Evolutionary conservation across 2,113 vertebrate species (phyloP).

Genomic region (Blennius ocellaris): DNA sequence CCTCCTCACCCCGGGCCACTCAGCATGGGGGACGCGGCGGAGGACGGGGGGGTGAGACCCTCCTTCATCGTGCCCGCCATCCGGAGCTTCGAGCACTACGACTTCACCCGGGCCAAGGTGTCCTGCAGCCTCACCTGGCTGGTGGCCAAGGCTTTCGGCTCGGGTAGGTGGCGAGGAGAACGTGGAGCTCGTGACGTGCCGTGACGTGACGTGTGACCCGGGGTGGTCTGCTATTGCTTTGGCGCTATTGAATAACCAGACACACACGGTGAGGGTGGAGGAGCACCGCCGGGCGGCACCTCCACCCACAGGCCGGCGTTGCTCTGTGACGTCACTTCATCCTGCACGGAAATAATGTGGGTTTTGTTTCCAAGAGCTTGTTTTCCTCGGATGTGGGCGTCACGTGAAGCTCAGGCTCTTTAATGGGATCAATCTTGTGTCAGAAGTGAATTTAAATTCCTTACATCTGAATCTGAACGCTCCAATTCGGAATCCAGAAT

Average conservation of each 20-base stretch:
- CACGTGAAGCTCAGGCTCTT: too few species aligned
- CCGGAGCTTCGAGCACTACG: constrained; percentile 96
- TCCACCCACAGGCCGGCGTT: too few species aligned
- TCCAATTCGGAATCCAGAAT: too few species aligned
- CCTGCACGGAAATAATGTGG: too few species aligned
- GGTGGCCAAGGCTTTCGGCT: constrained; percentile 97
- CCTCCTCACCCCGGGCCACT: constrained; percentile 38
- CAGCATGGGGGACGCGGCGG: constrained; percentile 90
- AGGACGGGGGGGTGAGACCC: constrained; percentile 84
- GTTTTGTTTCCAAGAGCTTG: too few species aligned
- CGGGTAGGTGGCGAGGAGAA: constrained; percentile 88
- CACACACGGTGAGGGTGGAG: constrained; percentile 1
- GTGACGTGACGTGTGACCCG: constrained; percentile 1
- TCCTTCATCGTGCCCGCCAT: constrained; percentile 96
- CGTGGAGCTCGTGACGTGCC: constrained; percentile 12
- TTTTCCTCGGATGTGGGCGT: too few species aligned
- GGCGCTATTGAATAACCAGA: constrained; percentile 15
- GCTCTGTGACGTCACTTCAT: too few species aligned
- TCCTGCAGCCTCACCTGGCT: constrained; percentile 97
- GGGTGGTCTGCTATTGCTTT: constrained; percentile 17
- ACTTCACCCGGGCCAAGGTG: constrained; percentile 94
- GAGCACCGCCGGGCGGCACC: too few species aligned
- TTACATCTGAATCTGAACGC: too few species aligned
- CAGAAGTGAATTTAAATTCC: too few species aligned
- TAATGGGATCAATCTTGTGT: too few species aligned